Percentiles rank a stretch among this genome's conserved stretches.
Evolutionary conservation across 1,140 invertebrate genomes (phyloP).

Genomic region (Achatina immaculata): DNA sequence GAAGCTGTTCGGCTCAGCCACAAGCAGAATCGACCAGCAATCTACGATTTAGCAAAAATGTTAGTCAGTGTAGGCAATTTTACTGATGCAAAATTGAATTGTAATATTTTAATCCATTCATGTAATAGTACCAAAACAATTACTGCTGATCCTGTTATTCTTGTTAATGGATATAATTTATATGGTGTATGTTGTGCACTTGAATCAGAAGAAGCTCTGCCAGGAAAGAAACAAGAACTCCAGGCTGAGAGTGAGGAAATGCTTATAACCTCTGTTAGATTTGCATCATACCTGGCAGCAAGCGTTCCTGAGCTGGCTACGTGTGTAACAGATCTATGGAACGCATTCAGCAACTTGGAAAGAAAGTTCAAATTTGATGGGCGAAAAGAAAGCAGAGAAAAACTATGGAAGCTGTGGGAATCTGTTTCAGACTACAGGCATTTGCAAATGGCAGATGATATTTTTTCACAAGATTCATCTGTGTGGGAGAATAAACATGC

Average conservation of each 20-base stretch:
- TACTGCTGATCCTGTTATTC: neutral
- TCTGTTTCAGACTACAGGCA: neutral
- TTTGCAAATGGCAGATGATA: neutral
- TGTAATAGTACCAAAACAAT: neutral
- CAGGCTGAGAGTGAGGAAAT: neutral
- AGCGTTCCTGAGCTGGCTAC: neutral
- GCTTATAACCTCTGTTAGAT: neutral
- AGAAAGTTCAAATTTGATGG: neutral
- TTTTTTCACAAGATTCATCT: neutral
- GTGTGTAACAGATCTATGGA: neutral
- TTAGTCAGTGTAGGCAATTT: neutral
- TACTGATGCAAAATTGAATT: neutral
- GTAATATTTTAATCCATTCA: neutral
- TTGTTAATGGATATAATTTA: neutral
- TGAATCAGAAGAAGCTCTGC: neutral
- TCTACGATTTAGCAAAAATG: neutral
- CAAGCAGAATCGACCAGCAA: neutral
- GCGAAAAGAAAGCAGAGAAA: neutral
- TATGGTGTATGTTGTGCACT: neutral
- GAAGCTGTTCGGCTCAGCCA: neutral
- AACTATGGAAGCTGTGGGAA: neutral
- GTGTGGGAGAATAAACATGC: neutral
- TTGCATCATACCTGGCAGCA: neutral
- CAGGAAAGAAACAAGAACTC: neutral
- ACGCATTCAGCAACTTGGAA: neutral